Evolutionary conservation across 2,888 invertebrate species (phyloP).

Genomic region (Dynastes hyllus): DNA sequence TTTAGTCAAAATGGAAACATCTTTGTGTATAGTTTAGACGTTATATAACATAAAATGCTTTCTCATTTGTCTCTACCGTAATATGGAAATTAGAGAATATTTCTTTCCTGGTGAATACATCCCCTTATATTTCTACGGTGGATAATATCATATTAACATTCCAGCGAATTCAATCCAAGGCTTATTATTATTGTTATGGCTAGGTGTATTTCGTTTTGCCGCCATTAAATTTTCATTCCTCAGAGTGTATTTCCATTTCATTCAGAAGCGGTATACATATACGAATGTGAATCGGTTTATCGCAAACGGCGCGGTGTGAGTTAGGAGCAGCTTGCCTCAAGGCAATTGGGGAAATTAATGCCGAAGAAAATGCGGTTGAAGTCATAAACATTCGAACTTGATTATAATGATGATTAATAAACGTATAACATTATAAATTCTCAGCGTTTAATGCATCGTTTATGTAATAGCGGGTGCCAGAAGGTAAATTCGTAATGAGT

Average conservation of each 20-base stretch:
- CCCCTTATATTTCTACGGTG: not conserved
- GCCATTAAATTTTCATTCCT: conserved; percentile 44
- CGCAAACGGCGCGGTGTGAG: conserved; percentile 6
- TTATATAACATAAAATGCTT: no score
- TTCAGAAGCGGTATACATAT: conserved; percentile 16
- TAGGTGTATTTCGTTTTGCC: conserved; percentile 38
- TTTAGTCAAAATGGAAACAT: no score
- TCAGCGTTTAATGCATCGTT: conserved; percentile 19
- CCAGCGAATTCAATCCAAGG: conserved; percentile 32
- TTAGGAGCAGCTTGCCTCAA: conserved; percentile 10
- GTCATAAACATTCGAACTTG: conserved; percentile 41
- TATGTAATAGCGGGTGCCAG: conserved; percentile 4
- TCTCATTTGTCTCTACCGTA: not conserved
- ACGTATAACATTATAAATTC: conserved; percentile 42
- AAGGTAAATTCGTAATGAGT: conserved; percentile 5
- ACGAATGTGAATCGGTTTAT: conserved; percentile 23
- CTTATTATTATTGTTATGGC: conserved; percentile 41
- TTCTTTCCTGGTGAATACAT: not conserved
- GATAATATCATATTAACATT: conserved; percentile 29
- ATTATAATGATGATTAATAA: conserved; percentile 44
- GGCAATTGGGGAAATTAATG: conserved; percentile 36
- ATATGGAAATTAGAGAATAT: not conserved
- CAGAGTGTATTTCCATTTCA: conserved; percentile 40
- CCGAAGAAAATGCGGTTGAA: conserved; percentile 37
- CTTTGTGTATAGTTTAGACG: no score